Conservation (phyloP, 1,140 invertebrate species). For the Diachasma alloeum region DNA sequence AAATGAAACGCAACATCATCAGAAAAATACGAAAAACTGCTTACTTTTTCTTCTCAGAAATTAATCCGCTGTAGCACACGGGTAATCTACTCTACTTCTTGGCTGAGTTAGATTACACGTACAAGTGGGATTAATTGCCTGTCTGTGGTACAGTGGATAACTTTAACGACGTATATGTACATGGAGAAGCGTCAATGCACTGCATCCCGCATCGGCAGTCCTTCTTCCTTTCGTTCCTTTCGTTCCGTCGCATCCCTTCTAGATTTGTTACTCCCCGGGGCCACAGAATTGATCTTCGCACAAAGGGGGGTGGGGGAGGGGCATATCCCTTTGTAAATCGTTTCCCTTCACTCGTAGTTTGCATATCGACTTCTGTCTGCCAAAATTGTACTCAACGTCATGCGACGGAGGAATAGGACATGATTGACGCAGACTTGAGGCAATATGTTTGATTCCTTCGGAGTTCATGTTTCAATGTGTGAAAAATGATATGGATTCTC, state of each 20-base stretch:
- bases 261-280: not conserved
- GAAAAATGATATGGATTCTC: too few relatives aligned
- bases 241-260: not conserved
- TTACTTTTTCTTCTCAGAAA: not conserved
- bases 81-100: not conserved
- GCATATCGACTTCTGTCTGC: not conserved
- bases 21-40: not conserved
- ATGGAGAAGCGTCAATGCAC: not conserved
- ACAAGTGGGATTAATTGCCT: not conserved
- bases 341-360: not conserved
- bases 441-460: too few relatives aligned
- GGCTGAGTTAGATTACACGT: not conserved
- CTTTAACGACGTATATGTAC: not conserved
- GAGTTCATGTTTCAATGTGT: too few relatives aligned
- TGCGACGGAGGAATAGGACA: not conserved
- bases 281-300: not conserved
- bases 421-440: too few relatives aligned
- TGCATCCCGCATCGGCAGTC: not conserved
- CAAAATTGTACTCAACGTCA: not conserved
- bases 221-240: not conserved
- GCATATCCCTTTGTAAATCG: not conserved
- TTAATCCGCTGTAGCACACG: not conserved
- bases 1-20: too few relatives aligned
- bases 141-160: not conserved
- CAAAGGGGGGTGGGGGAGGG: not conserved